Evolutionary conservation across 2,113 vertebrate genomes (phyloP).

Genomic region (Sigmodon hispidus): DNA sequence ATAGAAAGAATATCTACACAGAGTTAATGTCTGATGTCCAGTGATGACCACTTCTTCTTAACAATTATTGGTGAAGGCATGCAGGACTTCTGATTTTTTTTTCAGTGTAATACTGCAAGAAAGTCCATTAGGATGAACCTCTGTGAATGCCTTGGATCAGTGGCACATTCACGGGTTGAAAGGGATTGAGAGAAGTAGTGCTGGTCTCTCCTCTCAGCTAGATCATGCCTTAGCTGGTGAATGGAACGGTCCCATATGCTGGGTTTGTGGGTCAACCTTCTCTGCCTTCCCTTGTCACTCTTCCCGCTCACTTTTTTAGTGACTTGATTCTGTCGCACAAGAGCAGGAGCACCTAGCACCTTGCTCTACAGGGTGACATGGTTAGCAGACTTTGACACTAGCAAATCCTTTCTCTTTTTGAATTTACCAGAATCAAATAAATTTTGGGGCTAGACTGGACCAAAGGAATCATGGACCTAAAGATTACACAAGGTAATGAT

Average conservation of each 20-base stretch:
- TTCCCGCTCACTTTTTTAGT: conserved; percentile 33
- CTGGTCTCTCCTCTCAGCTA: conserved; percentile 51
- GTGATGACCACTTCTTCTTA: conserved; percentile 22
- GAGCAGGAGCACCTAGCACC: neutral
- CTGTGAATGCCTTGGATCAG: conserved; percentile 65
- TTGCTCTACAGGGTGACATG: neutral
- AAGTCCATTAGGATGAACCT: conserved; percentile 57
- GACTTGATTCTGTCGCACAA: conserved; percentile 3
- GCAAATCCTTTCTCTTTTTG: neutral
- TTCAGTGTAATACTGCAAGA: conserved; percentile 43
- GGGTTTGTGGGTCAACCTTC: conserved; percentile 59
- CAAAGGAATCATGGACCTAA: neutral
- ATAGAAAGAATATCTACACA: neutral
- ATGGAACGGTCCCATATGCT: conserved; percentile 66
- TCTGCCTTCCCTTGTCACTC: conserved; percentile 37
- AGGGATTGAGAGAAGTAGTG: conserved; percentile 21
- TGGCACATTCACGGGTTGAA: conserved; percentile 53
- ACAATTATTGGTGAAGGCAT: neutral
- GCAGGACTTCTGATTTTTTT: conserved; percentile 28
- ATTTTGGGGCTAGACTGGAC: neutral
- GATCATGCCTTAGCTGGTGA: conserved; percentile 62
- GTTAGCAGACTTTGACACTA: neutral
- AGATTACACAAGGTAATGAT: neutral
- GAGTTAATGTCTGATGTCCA: neutral
- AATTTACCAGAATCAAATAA: neutral